Evolutionary conservation across 2,113 vertebrate species (phyloP), one percentile per base, ranked within the genome.

Genomic region (Hydrolagus affinis): DNA sequence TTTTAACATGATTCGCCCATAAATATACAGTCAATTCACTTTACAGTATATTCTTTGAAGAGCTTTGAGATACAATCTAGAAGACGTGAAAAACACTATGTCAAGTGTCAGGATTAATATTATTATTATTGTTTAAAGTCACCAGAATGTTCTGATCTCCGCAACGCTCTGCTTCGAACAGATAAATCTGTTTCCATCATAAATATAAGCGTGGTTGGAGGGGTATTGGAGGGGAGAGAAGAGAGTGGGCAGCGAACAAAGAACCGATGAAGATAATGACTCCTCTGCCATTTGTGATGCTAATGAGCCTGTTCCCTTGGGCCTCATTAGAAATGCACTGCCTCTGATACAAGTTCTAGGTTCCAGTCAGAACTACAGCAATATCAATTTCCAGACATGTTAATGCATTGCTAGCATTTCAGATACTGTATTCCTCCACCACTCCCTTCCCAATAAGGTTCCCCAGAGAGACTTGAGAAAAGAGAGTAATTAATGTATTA

Each of bases 401-500:
- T 87, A 89, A 90, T 90, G 87, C 90, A 88, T 90, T 89, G 87
- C 88, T 89, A 91, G 89, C 86, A 86, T 74, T 93, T 87, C 88
- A 89, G 89, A 87, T 85, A 90, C 90, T 86, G 88, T 89, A 89
- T 92, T 91, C 89, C 89, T 76, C 28, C 88, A 73, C 80, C 86
- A 6, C 85, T 19, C 21, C 85, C 15, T 72, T 64, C 28, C 15
- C 57, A 57, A 59, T 86, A 44, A 88, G 85, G 80, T 88, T 88
- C 71, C 32, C 60, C 87, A 66, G 86, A 92, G 90, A 88, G 44
- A 89, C 23, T 90, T 91, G 88, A 90, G 89, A 90, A 87, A 62
- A 93, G n/a, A 95, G 95, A 91, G 90, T 93, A 95, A 94, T 94
- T 88, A 94, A 88, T 92, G 88, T 92, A 92, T 94, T 95, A 96